Percentiles rank a stretch among this genome's conserved stretches.
Conservation (phyloP, 1,140 invertebrate genomes). For the Apis cerana region DNA sequence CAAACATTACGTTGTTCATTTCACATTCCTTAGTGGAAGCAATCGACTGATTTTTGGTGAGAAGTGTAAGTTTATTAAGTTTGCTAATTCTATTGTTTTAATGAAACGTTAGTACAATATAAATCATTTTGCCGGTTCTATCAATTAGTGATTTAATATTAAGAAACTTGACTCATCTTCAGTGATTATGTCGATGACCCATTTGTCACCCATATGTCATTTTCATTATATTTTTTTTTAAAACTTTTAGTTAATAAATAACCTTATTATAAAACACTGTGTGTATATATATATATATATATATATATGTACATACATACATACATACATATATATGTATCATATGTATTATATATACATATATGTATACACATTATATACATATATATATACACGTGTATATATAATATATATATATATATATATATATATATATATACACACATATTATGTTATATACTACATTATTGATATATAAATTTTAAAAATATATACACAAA, state of each 20-base stretch:
- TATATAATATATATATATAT: background rate
- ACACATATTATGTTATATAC: background rate
- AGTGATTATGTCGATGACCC: constrained; percentile 49
- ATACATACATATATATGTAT: background rate
- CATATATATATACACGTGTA: background rate
- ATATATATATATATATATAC: no score
- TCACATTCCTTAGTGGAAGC: constrained; percentile 23
- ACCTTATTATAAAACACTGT: constrained; percentile 9
- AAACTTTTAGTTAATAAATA: constrained; percentile 18
- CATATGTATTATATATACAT: background rate
- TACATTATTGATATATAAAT: background rate
- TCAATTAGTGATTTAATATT: constrained; percentile 1
- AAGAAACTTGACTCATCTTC: constrained; percentile 19
- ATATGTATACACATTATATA: background rate
- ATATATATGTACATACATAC: background rate
- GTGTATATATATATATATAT: background rate
- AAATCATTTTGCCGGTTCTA: constrained; percentile 47
- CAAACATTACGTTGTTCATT: constrained; percentile 30
- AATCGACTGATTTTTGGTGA: constrained; percentile 38
- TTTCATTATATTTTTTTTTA: constrained; percentile 3
- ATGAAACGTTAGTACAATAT: constrained; percentile 26
- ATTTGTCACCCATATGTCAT: constrained; percentile 61
- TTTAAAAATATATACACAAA: background rate
- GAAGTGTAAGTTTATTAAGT: constrained; percentile 10
- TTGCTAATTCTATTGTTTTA: constrained; percentile 36